Base-by-base conservation (phyloP, 2,113 vertebrate genomes). In the Pterophyllum scalare region DNA sequence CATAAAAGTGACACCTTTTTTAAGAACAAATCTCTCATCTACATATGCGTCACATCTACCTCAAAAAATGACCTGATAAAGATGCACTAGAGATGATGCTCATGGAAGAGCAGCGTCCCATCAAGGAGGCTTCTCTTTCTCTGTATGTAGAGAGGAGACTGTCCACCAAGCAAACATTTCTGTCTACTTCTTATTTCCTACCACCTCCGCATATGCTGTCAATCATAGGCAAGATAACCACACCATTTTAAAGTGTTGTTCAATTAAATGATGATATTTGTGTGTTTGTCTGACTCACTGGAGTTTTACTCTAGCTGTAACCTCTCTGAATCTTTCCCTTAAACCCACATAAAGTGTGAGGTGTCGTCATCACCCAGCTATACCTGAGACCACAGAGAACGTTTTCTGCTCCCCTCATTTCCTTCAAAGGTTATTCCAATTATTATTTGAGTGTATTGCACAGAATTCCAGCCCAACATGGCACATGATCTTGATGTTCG, bases 401-500 rank as follows among this genome's bases (percentile, higher is more conserved):
- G 12, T 33, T 8, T 20, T 26, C 46, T 64, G 10, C 61, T 59
- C n/a, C 14, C 12, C 26, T 58, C n/a, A 59, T 67, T 85, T 10
- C 52, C 49, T 59, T 59, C 9, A 85, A 85, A 80, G 77, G 83
- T 76, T 76, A 80, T 40, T 67, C 70, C 67, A 76, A 67, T 85
- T 84, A 77, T n/a, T 75, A 3, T 31, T 28, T 46, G 33, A 20
- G 20, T 46, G 20, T 40, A 40, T 64, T 40, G 52, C 40, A 54
- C 54, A 40, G 13, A 31, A n/a, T 24, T 54, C 26, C 17, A 33
- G 9, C 22, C 49, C 0, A 33, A 77, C 72, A 33, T 77, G 61
- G 54, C 46, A 56, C 33, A 8, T 56, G 78, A 38, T 52, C 15
- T 80, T 84, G 11, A 65, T 35, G 35, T 59, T 46, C 11, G 33